phyloP scores from a whole-genome alignment of 2,888 invertebrate genomes.

The Stictocephala bisonia region DNA sequence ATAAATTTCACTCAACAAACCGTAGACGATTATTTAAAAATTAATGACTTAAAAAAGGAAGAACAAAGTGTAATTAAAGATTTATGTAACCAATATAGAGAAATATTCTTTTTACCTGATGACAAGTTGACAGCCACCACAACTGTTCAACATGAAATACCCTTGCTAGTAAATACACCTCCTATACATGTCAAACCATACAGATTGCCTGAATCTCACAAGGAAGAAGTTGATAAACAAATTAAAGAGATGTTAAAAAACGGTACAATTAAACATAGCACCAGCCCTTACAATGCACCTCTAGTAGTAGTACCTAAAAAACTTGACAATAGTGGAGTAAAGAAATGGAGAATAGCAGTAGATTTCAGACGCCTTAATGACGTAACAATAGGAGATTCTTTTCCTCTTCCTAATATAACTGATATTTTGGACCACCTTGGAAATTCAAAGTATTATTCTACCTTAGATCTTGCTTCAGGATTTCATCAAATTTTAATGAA shows the following conservation, averaged over 20 bases:
- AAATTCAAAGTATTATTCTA: conserved; percentile 5
- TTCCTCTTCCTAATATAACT: conserved; percentile 14
- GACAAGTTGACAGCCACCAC: too few species aligned
- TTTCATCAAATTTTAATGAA: conserved; percentile 60
- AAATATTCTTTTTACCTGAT: not conserved
- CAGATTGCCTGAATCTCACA: not conserved
- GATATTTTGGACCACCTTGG: conserved; percentile 31
- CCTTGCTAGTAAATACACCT: not conserved
- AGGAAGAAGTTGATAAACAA: conserved; percentile 12
- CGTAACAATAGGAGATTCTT: conserved; percentile 18
- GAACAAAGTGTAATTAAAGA: not conserved
- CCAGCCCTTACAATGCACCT: conserved; percentile 19
- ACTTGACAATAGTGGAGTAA: not conserved
- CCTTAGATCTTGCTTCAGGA: conserved; percentile 37
- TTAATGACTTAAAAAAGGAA: not conserved
- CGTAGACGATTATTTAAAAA: not conserved
- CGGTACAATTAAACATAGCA: conserved; percentile 5
- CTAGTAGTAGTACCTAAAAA: conserved; percentile 22
- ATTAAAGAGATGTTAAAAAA: not conserved
- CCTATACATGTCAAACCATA: not conserved
- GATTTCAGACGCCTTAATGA: conserved; percentile 31
- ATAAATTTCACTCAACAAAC: not conserved
- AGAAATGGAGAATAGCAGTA: conserved; percentile 16
- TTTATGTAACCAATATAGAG: conserved; percentile 18
- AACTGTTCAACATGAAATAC: conserved; percentile 17